Percentiles rank a stretch among this genome's conserved stretches.
Conservation (phyloP, 2,113 vertebrate genomes). For the Noctilio leporinus region DNA sequence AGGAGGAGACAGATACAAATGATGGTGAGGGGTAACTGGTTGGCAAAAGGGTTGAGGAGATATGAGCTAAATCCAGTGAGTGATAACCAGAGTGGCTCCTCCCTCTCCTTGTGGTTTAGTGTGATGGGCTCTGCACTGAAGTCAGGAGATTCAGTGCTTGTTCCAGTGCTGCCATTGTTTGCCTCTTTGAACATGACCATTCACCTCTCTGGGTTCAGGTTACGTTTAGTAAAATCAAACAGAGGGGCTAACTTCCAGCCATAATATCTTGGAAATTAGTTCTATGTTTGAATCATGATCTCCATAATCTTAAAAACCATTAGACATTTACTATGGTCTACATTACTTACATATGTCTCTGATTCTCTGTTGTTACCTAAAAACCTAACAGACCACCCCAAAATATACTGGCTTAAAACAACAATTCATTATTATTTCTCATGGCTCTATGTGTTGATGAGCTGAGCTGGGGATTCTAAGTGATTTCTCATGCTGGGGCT, state of each 20-base stretch:
- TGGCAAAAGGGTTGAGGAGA: background rate
- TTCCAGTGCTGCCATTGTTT: background rate
- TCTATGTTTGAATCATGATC: background rate
- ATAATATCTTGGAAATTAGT: background rate
- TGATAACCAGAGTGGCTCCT: background rate
- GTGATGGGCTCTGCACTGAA: background rate
- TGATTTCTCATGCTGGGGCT: background rate
- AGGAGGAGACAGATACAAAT: background rate
- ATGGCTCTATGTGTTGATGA: background rate
- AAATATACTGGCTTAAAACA: background rate
- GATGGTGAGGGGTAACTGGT: background rate
- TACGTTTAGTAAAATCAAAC: background rate
- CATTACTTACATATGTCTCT: background rate
- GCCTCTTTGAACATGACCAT: background rate
- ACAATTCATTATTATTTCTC: background rate
- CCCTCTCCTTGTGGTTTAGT: background rate
- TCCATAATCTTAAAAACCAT: background rate
- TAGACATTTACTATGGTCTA: background rate
- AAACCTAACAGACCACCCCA: background rate
- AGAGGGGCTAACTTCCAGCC: background rate
- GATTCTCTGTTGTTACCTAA: background rate
- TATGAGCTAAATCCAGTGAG: background rate
- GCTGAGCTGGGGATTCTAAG: background rate
- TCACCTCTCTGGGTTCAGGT: background rate
- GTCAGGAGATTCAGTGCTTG: background rate